These are phyloP conservation scores for Doryteuthis pealeii DNA, from an alignment of 1,140 invertebrate species.

Conservation along the genomic window DNA sequence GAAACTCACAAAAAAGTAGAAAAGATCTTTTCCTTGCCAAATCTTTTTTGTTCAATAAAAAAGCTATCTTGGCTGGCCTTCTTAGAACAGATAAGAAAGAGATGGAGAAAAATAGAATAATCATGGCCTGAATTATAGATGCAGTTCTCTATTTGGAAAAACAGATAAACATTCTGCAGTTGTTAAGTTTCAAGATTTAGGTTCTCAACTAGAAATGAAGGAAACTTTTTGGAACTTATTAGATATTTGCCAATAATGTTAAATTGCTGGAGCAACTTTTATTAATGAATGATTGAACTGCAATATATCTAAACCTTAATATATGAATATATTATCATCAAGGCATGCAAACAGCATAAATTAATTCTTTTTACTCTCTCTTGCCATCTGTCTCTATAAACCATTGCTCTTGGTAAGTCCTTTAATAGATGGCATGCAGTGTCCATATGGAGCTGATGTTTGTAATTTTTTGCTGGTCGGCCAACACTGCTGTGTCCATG, in stretches of 20 bases:
- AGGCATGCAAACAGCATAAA: no score
- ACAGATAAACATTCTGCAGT: not conserved
- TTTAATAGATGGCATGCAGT: no score
- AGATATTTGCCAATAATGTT: constrained; percentile 8
- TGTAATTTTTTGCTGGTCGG: no score
- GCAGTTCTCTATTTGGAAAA: constrained; percentile 3
- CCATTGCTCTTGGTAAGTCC: no score
- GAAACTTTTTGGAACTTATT: not conserved
- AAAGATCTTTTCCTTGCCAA: constrained; percentile 12
- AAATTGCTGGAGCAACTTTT: not conserved
- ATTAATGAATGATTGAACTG: constrained; percentile 6
- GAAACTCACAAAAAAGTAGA: not conserved
- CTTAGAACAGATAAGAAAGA: not conserved
- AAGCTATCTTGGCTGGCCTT: constrained; percentile 10
- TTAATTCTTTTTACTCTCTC: no score
- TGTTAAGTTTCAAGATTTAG: constrained; percentile 3
- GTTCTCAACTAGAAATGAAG: not conserved
- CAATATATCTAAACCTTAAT: constrained; percentile 4
- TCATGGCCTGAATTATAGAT: not conserved
- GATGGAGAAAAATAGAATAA: constrained; percentile 5
- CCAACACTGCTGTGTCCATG: no score
- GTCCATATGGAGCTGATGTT: no score
- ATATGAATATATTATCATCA: no score
- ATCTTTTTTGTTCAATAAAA: not conserved
- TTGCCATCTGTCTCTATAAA: no score